Conservation (phyloP, 2,113 vertebrate genomes). For the Salvelinus alpinus region DNA sequence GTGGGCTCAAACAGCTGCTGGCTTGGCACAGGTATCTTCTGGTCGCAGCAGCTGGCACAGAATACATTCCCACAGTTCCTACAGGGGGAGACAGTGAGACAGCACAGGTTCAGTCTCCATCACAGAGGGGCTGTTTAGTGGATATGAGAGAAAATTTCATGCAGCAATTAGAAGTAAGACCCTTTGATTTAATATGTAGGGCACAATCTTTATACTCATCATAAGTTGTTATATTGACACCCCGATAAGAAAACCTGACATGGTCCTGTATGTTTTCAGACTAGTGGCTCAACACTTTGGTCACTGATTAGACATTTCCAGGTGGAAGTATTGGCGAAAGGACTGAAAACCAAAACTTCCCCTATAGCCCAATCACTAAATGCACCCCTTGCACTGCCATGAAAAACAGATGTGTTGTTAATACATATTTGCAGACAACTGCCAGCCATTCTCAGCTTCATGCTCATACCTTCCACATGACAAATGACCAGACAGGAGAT, state of each 20-base stretch:
- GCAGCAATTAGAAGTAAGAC: not conserved
- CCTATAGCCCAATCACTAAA: not conserved
- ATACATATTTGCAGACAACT: not conserved
- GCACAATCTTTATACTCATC: not conserved
- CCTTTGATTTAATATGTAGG: not conserved
- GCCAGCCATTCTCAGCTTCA: not conserved
- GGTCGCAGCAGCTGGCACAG: constrained; percentile 95
- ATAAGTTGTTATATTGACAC: not conserved
- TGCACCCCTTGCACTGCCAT: constrained; percentile 20
- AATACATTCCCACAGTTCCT: constrained; percentile 99
- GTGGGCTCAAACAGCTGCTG: constrained; percentile 97
- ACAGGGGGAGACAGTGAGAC: constrained; percentile 39
- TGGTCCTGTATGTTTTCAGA: not conserved
- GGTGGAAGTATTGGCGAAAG: constrained; percentile 12
- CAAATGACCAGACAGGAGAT: not conserved
- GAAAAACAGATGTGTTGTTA: not conserved
- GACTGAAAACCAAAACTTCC: constrained; percentile 38
- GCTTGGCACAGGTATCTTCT: constrained; percentile 97
- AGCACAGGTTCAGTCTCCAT: not conserved
- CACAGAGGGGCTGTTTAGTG: not conserved
- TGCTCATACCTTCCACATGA: not conserved
- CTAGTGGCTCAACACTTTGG: not conserved
- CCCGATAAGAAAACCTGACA: constrained; percentile 1
- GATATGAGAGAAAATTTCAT: not conserved
- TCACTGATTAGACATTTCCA: constrained; percentile 10